Evolutionary conservation across 2,888 invertebrate species (phyloP), one percentile per base, ranked within the genome.

Genomic region (Hoplodrina blanda): DNA sequence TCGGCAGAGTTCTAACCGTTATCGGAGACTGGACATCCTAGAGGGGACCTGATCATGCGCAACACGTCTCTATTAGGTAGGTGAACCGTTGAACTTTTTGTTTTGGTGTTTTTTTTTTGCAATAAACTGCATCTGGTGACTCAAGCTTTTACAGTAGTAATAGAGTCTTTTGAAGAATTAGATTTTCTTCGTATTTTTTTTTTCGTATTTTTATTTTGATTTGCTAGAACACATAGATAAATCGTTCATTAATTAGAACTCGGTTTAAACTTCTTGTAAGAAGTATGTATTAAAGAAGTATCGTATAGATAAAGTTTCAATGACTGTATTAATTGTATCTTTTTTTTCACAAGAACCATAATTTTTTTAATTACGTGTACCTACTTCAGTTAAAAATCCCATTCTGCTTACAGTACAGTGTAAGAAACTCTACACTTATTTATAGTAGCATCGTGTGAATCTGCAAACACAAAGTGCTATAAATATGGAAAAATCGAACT

Each of bases 1-100:
- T 91, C 90, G 91, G 84, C 89, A 88, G 88, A 89, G 84, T 83
- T 89, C 91, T 91, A 88, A 93, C 94, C 93, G 95, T 94, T 94
- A 94, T 89, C 80, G 88, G 87, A 90, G 88, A 89, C 89, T 90
- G 89, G 89, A 89, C 85, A 90, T 91, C 91, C 90, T 91, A 89
- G 87, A 83, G 78, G 73, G 83, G 87, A 89, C 86, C 86, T 82
- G 87, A 64, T 85, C 87, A 93, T 92, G 90, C 91, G 82, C 82
- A 67, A 91, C 93, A 93, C 93, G 94, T 81, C 69, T 66, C 72
- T 82, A 78, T 82, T 88, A 85, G 86, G 82, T 86, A 86, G 87
- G 83, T 87, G 83, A 86, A 90, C 89, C 90, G 88, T 90, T 91
- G 86, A 88, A 88, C 89, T 88, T 88, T 82, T 86, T 89, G 89